Base-by-base conservation (phyloP, 1,140 invertebrate genomes). In the Drepana arcuata region DNA sequence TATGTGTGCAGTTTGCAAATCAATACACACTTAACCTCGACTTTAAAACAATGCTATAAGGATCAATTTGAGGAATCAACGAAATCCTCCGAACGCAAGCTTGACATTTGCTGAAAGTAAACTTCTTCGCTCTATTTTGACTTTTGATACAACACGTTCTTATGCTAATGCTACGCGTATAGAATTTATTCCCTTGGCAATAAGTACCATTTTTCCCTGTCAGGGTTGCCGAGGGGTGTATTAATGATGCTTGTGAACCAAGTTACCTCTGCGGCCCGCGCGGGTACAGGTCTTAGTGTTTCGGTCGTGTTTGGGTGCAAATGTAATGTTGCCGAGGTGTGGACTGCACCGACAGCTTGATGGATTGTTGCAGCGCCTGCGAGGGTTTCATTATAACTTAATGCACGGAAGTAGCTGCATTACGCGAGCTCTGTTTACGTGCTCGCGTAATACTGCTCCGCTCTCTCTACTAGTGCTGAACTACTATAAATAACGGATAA, bases 181-280 rank as follows among this genome's bases (percentile, higher is more conserved):
- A 34, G 15, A 21, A 10, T 12, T 10, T 43, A 36, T 43, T 36
- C 1, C 10, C 7, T 9, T 23, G 12, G 29, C 21, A 11, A 13
- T 10, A 44, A 43, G 27, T 3, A 12, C 32, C 25, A 43, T 31
- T 31, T 40, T 49, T 37, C 15, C 13, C 16, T 43, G 33, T 16
- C 16, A 25, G 25, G 4, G 5, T 14, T 18, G 16, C 7, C 13
- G 25, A 32, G 27, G 12, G 14, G 27, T 29, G 30, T 11, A 15
- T 27, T 49, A 49, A 49, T 49, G 46, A 37, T 40, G 34, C 40
- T 39, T 27, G n/a, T 11, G 26, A 33, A 21, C 46, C 34, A 43
- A 40, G 15, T 43, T 43, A 21, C 1, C 6, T 32, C 36, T 49
- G 37, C 41, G 12, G 25, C 18, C 29, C 7, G 2, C 12, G 11